phyloP scores from a whole-genome alignment of 2,113 vertebrate species.

The Malurus elegans region DNA sequence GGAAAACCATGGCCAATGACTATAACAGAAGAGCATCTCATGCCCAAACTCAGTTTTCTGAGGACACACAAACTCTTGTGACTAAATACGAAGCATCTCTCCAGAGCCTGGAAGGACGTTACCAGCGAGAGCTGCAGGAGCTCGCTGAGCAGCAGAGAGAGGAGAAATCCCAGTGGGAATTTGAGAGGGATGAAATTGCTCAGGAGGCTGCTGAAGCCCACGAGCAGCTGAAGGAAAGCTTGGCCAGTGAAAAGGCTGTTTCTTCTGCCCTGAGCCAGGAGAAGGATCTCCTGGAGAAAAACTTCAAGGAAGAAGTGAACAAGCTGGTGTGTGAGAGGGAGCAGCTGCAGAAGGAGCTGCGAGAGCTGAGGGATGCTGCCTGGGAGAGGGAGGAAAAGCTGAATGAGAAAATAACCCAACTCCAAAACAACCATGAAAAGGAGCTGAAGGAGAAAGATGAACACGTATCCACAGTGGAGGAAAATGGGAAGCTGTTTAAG shows the following conservation, averaged over 20 bases:
- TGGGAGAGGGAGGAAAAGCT: slow-evolving; percentile 75
- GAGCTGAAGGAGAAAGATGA: slow-evolving; percentile 70
- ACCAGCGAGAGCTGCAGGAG: slow-evolving; percentile 73
- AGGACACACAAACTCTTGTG: slow-evolving; percentile 74
- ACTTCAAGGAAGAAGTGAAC: slow-evolving; percentile 71
- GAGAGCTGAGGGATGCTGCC: slow-evolving; percentile 34
- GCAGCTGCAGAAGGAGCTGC: slow-evolving; percentile 77
- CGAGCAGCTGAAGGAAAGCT: slow-evolving; percentile 55
- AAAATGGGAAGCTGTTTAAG: slow-evolving; percentile 50
- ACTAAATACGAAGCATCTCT: slow-evolving; percentile 74
- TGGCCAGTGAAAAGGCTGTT: slow-evolving; percentile 66
- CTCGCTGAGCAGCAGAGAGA: slow-evolving; percentile 67
- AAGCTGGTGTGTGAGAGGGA: slow-evolving; percentile 70
- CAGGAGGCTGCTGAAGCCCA: slow-evolving; percentile 69
- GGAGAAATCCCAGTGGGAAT: slow-evolving; percentile 81
- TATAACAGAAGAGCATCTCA: slow-evolving; percentile 82
- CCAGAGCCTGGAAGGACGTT: slow-evolving; percentile 71
- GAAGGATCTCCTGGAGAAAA: slow-evolving; percentile 71
- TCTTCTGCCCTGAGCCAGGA: slow-evolving; percentile 67
- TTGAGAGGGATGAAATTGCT: slow-evolving; percentile 73
- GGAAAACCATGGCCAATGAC: slow-evolving; percentile 84
- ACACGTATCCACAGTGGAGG: slow-evolving; percentile 45
- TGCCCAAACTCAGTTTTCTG: slow-evolving; percentile 79
- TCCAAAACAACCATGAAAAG: slow-evolving; percentile 66
- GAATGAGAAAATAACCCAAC: slow-evolving; percentile 67